phyloP scores from a whole-genome alignment of 2,113 vertebrate species.

The Eulemur rufifrons region DNA sequence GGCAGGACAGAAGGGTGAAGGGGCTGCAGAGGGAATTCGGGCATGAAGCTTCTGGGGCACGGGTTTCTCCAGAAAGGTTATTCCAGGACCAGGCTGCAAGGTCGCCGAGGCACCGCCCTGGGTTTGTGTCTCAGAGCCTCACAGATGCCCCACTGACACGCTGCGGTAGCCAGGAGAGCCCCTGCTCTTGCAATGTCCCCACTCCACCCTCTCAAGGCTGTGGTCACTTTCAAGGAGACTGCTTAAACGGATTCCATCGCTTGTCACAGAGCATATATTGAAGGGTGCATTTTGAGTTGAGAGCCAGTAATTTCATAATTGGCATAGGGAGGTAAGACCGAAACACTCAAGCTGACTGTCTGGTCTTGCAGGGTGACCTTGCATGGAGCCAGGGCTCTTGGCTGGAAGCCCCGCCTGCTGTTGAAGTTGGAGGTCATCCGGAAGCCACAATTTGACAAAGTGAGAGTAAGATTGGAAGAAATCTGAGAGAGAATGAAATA shows the following conservation, averaged over 20 bases:
- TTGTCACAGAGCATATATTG: not conserved
- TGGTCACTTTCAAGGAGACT: not conserved
- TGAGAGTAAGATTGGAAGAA: not conserved
- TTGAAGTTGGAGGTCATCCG: not conserved
- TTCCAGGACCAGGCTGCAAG: not conserved
- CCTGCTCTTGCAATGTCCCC: not conserved
- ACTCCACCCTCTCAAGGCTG: not conserved
- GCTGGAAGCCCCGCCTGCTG: fast-evolving
- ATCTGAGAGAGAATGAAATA: not conserved
- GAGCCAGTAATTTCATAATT: not conserved
- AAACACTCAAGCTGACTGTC: too few relatives aligned
- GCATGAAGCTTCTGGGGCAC: fast-evolving
- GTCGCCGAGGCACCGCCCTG: too few relatives aligned
- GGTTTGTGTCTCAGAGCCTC: not conserved
- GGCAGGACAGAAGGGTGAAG: fast-evolving
- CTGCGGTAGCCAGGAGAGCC: not conserved
- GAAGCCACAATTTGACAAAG: not conserved
- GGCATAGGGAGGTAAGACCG: not conserved
- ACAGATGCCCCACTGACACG: fast-evolving
- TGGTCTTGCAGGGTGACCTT: too few relatives aligned
- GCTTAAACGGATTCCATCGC: not conserved
- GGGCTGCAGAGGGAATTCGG: not conserved
- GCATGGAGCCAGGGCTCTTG: too few relatives aligned
- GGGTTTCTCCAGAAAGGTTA: not conserved
- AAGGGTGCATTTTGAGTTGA: not conserved